Percentiles rank a stretch among this genome's conserved stretches.
phyloP scores from a whole-genome alignment of 2,797 vertebrate species.

The Passerculus sandwichensis region DNA sequence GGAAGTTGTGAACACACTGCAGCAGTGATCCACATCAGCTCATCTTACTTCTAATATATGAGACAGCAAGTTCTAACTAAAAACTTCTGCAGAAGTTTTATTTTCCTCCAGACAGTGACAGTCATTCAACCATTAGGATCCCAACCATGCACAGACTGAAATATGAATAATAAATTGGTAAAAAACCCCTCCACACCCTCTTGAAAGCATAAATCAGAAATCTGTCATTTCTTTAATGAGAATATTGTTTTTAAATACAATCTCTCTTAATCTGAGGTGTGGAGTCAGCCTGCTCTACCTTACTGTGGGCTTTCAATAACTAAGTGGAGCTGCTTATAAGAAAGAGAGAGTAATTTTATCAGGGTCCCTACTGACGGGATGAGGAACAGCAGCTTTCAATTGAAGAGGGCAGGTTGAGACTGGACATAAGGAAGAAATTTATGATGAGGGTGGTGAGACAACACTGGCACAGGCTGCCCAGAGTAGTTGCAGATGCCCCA shows the following conservation, averaged over 20 bases:
- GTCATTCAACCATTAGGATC: background rate
- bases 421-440: background rate
- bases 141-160: background rate
- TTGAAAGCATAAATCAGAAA: background rate
- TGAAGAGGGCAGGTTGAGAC: background rate
- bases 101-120: background rate
- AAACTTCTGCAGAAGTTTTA: background rate
- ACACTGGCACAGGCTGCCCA: background rate
- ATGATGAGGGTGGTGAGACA: background rate
- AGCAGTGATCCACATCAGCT: background rate
- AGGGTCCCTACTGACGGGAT: background rate
- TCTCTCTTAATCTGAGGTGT: background rate
- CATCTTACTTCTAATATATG: background rate
- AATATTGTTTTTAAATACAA: background rate
- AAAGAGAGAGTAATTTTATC: background rate
- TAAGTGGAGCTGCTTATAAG: background rate
- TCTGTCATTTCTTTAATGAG: background rate
- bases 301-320: background rate
- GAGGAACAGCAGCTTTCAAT: background rate
- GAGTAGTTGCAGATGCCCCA: background rate
- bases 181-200: fast-evolving
- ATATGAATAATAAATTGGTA: background rate
- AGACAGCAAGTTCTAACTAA: background rate
- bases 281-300: background rate
- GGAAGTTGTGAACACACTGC: background rate